Percentiles rank a stretch among this genome's conserved stretches.
phyloP scores from a whole-genome alignment of 1,140 invertebrate genomes.

The Drosophila novamexicana region DNA sequence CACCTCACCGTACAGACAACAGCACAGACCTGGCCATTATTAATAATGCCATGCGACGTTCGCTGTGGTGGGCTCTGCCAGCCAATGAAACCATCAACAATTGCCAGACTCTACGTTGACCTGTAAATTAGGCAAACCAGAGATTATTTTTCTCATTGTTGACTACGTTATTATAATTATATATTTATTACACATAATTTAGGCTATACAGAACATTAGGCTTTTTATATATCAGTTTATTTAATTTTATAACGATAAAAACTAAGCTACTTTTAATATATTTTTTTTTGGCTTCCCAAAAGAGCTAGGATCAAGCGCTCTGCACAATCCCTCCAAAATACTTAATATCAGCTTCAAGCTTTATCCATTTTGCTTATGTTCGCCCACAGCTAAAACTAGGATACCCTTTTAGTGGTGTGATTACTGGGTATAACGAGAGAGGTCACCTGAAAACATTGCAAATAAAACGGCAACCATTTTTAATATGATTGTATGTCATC shows the following conservation, averaged over 20 bases:
- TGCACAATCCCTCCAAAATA: too few species aligned
- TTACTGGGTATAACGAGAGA: conserved; percentile 43
- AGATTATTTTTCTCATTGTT: too few species aligned
- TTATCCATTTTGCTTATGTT: not conserved
- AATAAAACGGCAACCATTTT: conserved; percentile 82
- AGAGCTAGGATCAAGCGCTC: too few species aligned
- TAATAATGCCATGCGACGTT: conserved; percentile 70
- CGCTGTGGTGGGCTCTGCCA: conserved; percentile 35
- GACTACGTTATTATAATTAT: too few species aligned
- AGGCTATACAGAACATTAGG: too few species aligned
- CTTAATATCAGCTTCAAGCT: too few species aligned
- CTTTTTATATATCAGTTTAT: too few species aligned
- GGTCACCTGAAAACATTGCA: conserved; percentile 77
- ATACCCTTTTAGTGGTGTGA: not conserved
- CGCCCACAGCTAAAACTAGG: not conserved
- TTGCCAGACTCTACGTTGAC: not conserved
- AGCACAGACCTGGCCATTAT: conserved; percentile 60
- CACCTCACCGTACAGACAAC: conserved; percentile 37
- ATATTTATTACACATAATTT: too few species aligned
- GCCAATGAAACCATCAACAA: not conserved
- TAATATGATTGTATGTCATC: conserved; percentile 83
- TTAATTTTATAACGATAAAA: too few species aligned
- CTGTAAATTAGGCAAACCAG: not conserved
- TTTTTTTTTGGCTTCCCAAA: too few species aligned
- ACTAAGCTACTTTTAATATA: too few species aligned